A percentile compares a stretch with the other conserved stretches of the same genome.
Conservation (phyloP, 2,113 vertebrate genomes). For the Mandrillus leucophaeus region DNA sequence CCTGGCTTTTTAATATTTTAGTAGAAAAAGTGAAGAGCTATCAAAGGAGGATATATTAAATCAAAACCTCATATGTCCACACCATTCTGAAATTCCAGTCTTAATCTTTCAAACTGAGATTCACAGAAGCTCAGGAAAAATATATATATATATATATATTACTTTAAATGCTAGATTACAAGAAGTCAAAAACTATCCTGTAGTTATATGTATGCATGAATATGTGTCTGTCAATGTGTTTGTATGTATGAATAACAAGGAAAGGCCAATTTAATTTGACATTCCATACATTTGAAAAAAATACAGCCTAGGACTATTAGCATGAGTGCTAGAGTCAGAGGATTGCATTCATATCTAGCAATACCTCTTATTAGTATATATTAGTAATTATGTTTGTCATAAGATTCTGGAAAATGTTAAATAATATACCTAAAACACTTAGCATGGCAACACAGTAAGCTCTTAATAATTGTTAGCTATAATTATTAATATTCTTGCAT, state of each 20-base stretch:
- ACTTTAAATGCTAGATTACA: background rate
- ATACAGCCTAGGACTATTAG: background rate
- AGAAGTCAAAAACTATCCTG: background rate
- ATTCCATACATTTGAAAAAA: background rate
- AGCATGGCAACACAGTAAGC: background rate
- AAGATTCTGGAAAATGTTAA: background rate
- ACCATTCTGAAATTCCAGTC: background rate
- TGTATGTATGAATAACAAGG: background rate
- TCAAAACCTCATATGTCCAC: background rate
- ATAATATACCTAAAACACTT: background rate
- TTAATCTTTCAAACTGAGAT: background rate
- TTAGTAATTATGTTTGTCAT: background rate
- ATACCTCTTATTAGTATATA: background rate
- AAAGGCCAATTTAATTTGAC: background rate
- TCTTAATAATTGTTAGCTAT: background rate
- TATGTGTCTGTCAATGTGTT: background rate
- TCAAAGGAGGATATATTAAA: background rate
- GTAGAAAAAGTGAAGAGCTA: background rate
- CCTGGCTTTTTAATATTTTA: conserved; percentile 40
- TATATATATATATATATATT: background rate
- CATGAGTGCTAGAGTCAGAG: background rate
- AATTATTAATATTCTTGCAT: background rate
- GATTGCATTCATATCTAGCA: background rate
- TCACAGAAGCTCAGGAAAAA: background rate
- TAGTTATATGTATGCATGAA: background rate